Evolutionary conservation across 2,888 invertebrate species (phyloP).

Genomic region (Schizotus pectinicornis): DNA sequence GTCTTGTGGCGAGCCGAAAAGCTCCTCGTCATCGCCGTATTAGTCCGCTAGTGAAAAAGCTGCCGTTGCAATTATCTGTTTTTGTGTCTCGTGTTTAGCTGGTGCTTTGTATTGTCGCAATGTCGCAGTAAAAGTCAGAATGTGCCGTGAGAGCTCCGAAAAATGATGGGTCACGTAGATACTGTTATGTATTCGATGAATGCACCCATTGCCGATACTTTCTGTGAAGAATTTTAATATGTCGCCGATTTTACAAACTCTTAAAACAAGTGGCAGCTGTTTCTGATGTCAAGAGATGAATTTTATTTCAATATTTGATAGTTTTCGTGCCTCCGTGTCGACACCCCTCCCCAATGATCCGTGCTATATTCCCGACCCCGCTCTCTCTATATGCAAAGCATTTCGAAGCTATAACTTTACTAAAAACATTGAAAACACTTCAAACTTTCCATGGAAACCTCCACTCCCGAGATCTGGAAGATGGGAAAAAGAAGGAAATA

Average conservation of each 20-base stretch:
- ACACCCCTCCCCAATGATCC: slow-evolving; percentile 46
- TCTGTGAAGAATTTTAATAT: slow-evolving; percentile 58
- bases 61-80: too few species aligned
- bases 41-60: too few species aligned
- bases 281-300: slow-evolving; percentile 61
- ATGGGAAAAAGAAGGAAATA: slow-evolving; percentile 62
- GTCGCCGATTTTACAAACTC: slow-evolving; percentile 60
- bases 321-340: slow-evolving; percentile 55
- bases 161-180: slow-evolving; percentile 33
- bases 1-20: too few species aligned
- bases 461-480: slow-evolving; percentile 36
- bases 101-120: too few species aligned
- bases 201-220: slow-evolving; percentile 46
- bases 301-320: slow-evolving; percentile 63
- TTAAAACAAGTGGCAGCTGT: slow-evolving; percentile 61
- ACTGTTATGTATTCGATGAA: slow-evolving; percentile 37
- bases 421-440: slow-evolving; percentile 58
- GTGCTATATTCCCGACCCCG: slow-evolving; percentile 34
- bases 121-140: too few species aligned
- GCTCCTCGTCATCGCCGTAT: too few species aligned
- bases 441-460: slow-evolving; percentile 51
- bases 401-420: slow-evolving; percentile 58
- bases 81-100: too few species aligned
- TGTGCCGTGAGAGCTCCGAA: slow-evolving; percentile 17
- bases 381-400: slow-evolving; percentile 59